Conservation (phyloP, 2,797 vertebrate genomes). For the Semotilus atromaculatus region DNA sequence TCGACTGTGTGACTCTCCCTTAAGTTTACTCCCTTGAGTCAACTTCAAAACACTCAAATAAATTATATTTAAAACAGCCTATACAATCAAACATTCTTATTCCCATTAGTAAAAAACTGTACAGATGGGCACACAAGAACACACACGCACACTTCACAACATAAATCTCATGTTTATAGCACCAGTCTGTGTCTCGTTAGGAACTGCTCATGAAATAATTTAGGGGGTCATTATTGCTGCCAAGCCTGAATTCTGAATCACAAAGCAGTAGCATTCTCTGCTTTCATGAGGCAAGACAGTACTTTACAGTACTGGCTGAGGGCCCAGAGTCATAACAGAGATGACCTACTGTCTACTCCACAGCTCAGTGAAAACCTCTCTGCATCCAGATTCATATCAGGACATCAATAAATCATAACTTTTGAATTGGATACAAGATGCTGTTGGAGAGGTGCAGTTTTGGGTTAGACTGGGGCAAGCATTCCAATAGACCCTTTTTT, state of each 20-base stretch:
- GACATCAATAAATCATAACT: slow-evolving; percentile 21
- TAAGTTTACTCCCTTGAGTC: neutral
- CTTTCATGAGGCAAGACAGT: slow-evolving; percentile 26
- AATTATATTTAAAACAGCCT: neutral
- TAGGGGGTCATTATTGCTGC: slow-evolving; percentile 24
- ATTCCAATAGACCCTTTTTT: neutral
- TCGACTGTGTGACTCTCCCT: neutral
- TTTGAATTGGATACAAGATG: neutral
- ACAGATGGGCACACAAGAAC: slow-evolving; percentile 8
- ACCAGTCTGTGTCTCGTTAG: slow-evolving; percentile 1
- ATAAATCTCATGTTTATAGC: neutral
- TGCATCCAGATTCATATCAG: slow-evolving; percentile 20
- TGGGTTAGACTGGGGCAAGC: neutral
- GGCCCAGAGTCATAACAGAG: slow-evolving; percentile 29
- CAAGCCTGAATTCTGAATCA: slow-evolving; percentile 26
- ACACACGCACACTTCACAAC: neutral
- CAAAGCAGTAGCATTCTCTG: slow-evolving; percentile 9
- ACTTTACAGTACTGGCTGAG: slow-evolving; percentile 18
- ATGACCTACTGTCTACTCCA: slow-evolving; percentile 25
- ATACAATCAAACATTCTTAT: neutral
- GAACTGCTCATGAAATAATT: slow-evolving; percentile 23
- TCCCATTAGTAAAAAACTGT: slow-evolving; percentile 12
- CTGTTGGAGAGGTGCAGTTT: neutral
- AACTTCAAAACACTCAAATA: neutral
- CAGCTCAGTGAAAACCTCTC: neutral